phyloP scores from a whole-genome alignment of 2,888 invertebrate genomes.

The Ormyrus labotus region DNA sequence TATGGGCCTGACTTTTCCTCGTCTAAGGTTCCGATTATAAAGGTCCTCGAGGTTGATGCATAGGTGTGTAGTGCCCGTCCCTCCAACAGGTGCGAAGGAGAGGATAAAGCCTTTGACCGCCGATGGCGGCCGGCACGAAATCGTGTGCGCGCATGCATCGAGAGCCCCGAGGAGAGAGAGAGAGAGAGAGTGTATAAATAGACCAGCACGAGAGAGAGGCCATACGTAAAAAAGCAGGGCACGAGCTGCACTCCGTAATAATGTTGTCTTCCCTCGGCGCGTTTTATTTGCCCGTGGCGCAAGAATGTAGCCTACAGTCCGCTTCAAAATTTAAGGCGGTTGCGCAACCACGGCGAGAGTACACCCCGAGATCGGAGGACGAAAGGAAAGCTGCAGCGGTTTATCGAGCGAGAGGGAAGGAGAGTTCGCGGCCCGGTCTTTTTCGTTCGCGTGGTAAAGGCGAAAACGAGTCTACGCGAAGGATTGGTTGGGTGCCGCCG shows the following conservation, averaged over 20 bases:
- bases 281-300: conserved; percentile 74
- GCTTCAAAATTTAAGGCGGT: conserved; percentile 72
- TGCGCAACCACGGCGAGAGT: conserved; percentile 65
- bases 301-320: conserved; percentile 76
- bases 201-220: conserved; percentile 50
- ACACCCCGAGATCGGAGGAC: neutral
- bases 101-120: no score
- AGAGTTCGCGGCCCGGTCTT: conserved; percentile 27
- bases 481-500: conserved; percentile 27
- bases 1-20: conserved; percentile 10
- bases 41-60: neutral
- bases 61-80: no score
- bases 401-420: neutral
- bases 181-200: neutral
- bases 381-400: neutral
- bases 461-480: conserved; percentile 56
- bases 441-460: conserved; percentile 23
- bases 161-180: neutral
- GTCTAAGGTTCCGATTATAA: neutral
- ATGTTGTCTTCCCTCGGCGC: conserved; percentile 74
- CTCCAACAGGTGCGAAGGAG: no score
- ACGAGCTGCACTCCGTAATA: conserved; percentile 74
- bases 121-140: no score
- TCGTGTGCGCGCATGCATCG: no score
- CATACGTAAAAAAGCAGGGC: conserved; percentile 72